Base-by-base conservation (phyloP, 2,113 vertebrate genomes). In the Chaetodon auriga region DNA sequence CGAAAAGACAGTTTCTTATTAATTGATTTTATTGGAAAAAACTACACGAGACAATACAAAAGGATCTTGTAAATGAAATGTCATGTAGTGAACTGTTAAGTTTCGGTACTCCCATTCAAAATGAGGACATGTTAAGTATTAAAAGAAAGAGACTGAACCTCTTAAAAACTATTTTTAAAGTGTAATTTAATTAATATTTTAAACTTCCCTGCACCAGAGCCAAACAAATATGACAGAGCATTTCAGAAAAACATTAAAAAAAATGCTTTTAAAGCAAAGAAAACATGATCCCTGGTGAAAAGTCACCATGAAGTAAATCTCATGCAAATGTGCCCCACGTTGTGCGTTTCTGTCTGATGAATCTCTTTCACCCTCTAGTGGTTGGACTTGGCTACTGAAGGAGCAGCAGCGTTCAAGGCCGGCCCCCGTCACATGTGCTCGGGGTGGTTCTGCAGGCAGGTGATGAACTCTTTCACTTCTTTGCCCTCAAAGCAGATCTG, bases 391-490 rank as follows among this genome's bases (percentile, higher is more conserved):
- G 66, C 30, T 19, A 80, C 7, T 76, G 65, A 6, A 49, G 82
- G 38, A 30, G 45, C 53, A 65, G 35, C 5, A 6, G 35, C 2
- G 11, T n/a, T 46, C 11, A 35, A 11, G 16, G 11, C 30, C 30
- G 30, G 30, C 19, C 45, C 45, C 5, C 14, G 0, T 94, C 91
- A 97, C 79, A 95, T 83, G 89, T 97, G 96, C 58, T 96, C 91
- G 0, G 97, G 97, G 72, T 98, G 97, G 75, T 95, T 96, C 93
- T 97, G 96, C 86, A 98, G 95, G 72, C 97, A 97, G 30, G 35
- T 48, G 90, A 97, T 94, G 90, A 98, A 97, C 21, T 97, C 95
- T 23, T 95, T 93, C 87, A 97, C 86, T 0, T 91, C 87, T 14
- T 79, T 95, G 10, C 96, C 95, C 89, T 97, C 93, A 0, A 96